Base-by-base conservation (phyloP, 2,888 invertebrate genomes). In the Corbicula japonica region DNA sequence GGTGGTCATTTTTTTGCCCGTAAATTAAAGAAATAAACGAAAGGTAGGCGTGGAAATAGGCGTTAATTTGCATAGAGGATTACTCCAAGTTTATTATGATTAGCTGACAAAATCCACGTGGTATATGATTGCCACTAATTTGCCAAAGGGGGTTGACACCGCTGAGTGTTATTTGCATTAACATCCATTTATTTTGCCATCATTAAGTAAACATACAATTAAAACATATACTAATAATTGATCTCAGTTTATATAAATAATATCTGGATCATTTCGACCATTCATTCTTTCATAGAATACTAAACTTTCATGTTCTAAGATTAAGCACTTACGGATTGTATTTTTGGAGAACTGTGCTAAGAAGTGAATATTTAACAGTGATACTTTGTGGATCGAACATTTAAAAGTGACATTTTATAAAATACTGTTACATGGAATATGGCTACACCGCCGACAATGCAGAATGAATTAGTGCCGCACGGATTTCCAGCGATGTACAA, bases 1-100 rank as follows among this genome's bases (percentile, higher is more conserved):
- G 89, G 89, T 88, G 90, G 90, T 88, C 90, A 90, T 84, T 87
- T 88, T 87, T 88, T 86, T 78, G 26, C 73, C 83, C 78, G 84
- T 80, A 80, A 87, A 88, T 87, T 88, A 85, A 83, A 90, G 83
- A 91, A 89, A 89, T 87, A 88, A 90, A 89, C 85, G 56, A 65
- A 80, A 48, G 88, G 90, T 89, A 88, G 90, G 88, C 89, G 80
- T 71, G 72, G 46, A 48, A 62, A 50, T 54, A 41, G 72, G 68
- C 52, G 50, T 32, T 58, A 38, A 44, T 58, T 73, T 63, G 28
- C 32, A 18, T 48, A 73, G 54, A 76, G 73, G 73, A 70, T 75
- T 73, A 76, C 71, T 65, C 69, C 44, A 65, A 44, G 28, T 34
- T 62, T 58, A 54, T 52, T 60, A 18, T 66, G 60, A 80, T 80